Evolutionary conservation across 1,140 invertebrate species (phyloP).

Genomic region (Trichogramma pretiosum): DNA sequence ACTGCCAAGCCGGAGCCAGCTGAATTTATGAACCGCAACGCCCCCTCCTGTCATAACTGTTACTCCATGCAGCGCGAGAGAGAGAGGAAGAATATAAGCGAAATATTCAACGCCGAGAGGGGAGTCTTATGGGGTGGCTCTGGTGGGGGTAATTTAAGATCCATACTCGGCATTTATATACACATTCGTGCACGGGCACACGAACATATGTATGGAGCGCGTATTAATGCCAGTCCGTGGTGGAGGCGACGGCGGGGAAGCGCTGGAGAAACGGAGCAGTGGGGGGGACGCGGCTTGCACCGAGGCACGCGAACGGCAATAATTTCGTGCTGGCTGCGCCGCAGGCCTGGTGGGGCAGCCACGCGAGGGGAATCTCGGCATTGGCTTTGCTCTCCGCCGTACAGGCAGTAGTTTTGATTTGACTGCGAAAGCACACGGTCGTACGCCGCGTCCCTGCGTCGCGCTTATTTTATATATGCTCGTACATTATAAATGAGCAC

Average conservation of each 20-base stretch:
- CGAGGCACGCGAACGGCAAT: too few species aligned
- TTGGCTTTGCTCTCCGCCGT: too few species aligned
- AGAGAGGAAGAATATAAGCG: not conserved
- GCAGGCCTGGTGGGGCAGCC: too few species aligned
- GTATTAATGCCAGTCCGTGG: not conserved
- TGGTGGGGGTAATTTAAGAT: too few species aligned
- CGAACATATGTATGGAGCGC: not conserved
- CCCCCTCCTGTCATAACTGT: slow-evolving; percentile 44
- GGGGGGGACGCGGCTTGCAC: too few species aligned
- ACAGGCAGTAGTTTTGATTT: too few species aligned
- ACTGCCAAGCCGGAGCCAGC: slow-evolving; percentile 33
- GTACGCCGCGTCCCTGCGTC: too few species aligned
- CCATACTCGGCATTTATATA: slow-evolving; percentile 6
- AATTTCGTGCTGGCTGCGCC: slow-evolving; percentile 5
- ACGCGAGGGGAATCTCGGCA: too few species aligned
- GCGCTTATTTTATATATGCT: too few species aligned
- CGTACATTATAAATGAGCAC: too few species aligned
- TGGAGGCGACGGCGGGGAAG: not conserved
- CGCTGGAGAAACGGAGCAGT: not conserved
- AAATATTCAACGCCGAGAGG: not conserved
- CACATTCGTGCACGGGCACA: not conserved
- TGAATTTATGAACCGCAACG: slow-evolving; percentile 46
- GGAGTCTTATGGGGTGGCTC: too few species aligned
- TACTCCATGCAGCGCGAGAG: slow-evolving; percentile 1
- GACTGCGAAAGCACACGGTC: too few species aligned